Conservation (phyloP, 2,797 vertebrate species). For the Sebastes trivittatus region DNA sequence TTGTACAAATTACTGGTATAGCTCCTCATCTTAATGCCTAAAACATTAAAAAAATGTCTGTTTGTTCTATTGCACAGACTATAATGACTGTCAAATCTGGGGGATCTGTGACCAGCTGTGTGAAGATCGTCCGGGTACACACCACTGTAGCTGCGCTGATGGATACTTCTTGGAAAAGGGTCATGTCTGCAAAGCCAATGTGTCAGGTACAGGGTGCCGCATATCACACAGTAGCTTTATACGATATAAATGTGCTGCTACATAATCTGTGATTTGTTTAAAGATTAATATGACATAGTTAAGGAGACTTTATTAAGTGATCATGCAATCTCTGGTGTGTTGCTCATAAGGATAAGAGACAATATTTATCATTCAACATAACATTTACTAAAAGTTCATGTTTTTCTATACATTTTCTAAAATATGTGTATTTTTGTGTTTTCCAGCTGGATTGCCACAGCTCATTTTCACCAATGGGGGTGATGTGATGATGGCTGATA, state of each 20-base stretch:
- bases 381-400: background rate
- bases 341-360: background rate
- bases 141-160: constrained; percentile 79
- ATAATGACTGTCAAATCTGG: constrained; percentile 83
- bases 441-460: constrained; percentile 76
- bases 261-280: background rate
- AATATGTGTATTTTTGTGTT: background rate
- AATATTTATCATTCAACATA: background rate
- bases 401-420: background rate
- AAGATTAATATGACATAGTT: background rate
- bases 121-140: constrained; percentile 79
- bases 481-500: constrained; percentile 80
- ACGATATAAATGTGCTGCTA: background rate
- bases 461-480: constrained; percentile 81
- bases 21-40: background rate
- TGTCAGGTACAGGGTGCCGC: constrained; percentile 67
- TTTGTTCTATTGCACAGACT: constrained; percentile 67
- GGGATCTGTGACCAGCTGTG: constrained; percentile 84
- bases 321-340: background rate
- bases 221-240: background rate
- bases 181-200: constrained; percentile 78
- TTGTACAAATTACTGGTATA: background rate
- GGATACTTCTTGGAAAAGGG: constrained; percentile 81
- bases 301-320: background rate
- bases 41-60: background rate